Evolutionary conservation across 2,113 vertebrate species (phyloP), one percentile per base, ranked within the genome.

Genomic region (Percina caprodes): DNA sequence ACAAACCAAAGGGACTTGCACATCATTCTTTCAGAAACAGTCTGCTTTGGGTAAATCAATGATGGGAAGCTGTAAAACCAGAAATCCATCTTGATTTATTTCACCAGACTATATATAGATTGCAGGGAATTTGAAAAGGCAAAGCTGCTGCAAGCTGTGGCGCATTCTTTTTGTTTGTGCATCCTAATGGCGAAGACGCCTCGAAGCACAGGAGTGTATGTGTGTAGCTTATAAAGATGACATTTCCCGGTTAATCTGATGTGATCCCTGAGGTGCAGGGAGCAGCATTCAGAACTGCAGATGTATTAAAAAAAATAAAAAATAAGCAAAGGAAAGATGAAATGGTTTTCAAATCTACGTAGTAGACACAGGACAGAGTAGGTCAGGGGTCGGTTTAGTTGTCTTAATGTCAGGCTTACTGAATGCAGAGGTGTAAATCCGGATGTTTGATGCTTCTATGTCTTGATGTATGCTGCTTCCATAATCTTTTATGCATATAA

Each of bases 121-220:
- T 54, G 80, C 77, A 72, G 69, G n/a, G 82, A 82, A 70, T 91
- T 73, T 84, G 19, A 52, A 69, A 84, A 74, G 49, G 14, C 63
- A 62, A 78, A 85, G 74, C 80, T 84, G 83, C 74, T 88, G 79
- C 58, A 72, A 82, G 79, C 71, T 80, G 69, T 88, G 87, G 83
- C 71, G 83, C 85, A 90, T 74, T 80, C 49, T 23, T 49, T 69
- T 61, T 83, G 48, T 70, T n/a, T 67, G 73, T 80, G 81, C 79
- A 85, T 78, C 77, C 65, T 88, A 71, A 82, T 86, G 89, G 89
- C 78, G 85, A 83, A 86, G 78, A 55, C 26, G 79, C 85, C 84
- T 73, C 58, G 11, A 77, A 92, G 61, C 79, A 55, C 77, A 58
- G 24, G 78, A 35, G 67, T 75, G 39, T 35, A 35, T 74, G 71